Base-by-base conservation (phyloP, 2,113 vertebrate genomes). In the Myocastor coypus region DNA sequence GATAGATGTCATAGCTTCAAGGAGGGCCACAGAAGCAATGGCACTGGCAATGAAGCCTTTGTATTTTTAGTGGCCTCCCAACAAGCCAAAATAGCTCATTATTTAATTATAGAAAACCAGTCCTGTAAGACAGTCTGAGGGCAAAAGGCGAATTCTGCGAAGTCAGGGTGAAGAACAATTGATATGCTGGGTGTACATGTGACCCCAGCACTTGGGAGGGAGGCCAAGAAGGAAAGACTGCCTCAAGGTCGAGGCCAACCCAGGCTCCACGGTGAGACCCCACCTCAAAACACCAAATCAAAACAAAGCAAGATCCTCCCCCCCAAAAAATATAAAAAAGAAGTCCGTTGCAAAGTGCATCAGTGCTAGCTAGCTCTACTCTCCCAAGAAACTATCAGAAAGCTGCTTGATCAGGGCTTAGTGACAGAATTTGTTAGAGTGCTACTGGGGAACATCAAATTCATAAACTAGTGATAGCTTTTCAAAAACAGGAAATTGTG, bases 91-190 rank as follows among this genome's bases (percentile, higher is more conserved):
- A 80, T 30, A 42, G 30, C 40, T 73, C 82, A 57, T 50, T 94
- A 90, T 87, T 82, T 63, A 82, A 87, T 90, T 50, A 83, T 26
- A 77, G 73, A 78, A 91, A 96, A 80, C 28, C 16, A 89, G 2
- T 83, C 14, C 66, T 55, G 12, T 83, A 63, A 92, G 55, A 55
- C 80, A 92, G 42, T 75, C 30, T 68, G 40, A 71, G 30, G 24
- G 75, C 34, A 83, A 78, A 68, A 59, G 69, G 3, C 5, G 30
- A 13, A 20, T 84, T 94, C 87, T 89, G 50, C 81, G 85, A 73
- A 81, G 34, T 85, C 32, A 69, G 26, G 17, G 1, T 91, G 57
- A 91, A 64, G 75, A 83, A 75, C 42, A 7, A 14, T 20, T 34
- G 50, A 34, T 80, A 50, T 7, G 11, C 42, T 50, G 42, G 42